Percentiles rank a stretch among this genome's conserved stretches.
Conservation (phyloP, 2,113 vertebrate species). For the Strix uralensis region DNA sequence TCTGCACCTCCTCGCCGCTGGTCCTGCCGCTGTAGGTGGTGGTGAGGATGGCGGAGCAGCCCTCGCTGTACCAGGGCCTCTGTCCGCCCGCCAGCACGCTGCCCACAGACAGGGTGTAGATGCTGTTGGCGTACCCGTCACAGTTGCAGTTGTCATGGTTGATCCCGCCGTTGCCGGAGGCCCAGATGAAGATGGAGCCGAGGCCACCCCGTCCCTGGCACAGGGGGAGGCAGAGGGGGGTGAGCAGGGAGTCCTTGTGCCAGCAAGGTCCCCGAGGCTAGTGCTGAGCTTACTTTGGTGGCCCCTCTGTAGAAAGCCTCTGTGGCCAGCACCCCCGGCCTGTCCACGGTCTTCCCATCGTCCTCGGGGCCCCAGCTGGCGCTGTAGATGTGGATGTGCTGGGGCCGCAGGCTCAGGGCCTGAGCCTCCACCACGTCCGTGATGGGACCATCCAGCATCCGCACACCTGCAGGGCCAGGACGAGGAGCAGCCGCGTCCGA, state of each 20-base stretch:
- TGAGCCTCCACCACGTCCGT: constrained; percentile 76
- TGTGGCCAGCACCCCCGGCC: constrained; percentile 63
- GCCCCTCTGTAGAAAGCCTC: constrained; percentile 72
- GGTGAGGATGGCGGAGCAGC: constrained; percentile 80
- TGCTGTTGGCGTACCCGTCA: constrained; percentile 79
- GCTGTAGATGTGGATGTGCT: constrained; percentile 81
- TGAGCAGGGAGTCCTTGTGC: fast-evolving
- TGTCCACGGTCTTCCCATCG: constrained; percentile 68
- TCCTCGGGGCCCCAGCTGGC: constrained; percentile 83
- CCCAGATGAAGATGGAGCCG: constrained; percentile 82
- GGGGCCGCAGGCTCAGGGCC: constrained; percentile 74
- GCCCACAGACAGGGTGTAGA: constrained; percentile 78
- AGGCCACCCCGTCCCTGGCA: constrained; percentile 77
- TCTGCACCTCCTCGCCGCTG: constrained; percentile 53
- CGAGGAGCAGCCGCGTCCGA: fast-evolving
- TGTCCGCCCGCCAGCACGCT: constrained; percentile 67
- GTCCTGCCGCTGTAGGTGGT: constrained; percentile 78
- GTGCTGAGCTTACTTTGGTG: background rate
- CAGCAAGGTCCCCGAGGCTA: fast-evolving
- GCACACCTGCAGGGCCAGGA: constrained; percentile 62
- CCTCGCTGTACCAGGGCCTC: constrained; percentile 73
- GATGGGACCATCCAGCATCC: constrained; percentile 80
- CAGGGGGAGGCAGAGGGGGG: too few relatives aligned
- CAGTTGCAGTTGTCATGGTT: constrained; percentile 79
- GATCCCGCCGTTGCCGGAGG: constrained; percentile 76